phyloP scores from a whole-genome alignment of 2,797 vertebrate species.

The Bradypodion ventrale region DNA sequence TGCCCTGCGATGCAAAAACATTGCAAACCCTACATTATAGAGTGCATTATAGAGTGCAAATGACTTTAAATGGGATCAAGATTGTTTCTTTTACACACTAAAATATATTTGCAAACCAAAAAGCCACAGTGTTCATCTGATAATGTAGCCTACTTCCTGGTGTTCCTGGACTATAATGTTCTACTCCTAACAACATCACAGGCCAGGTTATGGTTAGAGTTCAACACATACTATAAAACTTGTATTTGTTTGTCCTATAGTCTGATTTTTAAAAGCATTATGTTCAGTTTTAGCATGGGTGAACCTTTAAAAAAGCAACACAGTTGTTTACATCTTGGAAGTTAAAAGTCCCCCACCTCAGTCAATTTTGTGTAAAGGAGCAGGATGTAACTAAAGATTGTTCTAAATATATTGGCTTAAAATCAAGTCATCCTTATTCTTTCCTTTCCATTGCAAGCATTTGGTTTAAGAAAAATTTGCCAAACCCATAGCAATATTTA shows the following conservation, averaged over 20 bases:
- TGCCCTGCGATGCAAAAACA: too few relatives aligned
- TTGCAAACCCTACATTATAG: too few relatives aligned
- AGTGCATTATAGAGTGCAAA: conserved; percentile 8
- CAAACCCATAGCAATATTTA: conserved; percentile 39
- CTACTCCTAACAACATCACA: conserved; percentile 9
- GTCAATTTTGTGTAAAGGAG: background rate
- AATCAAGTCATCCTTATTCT: conserved; percentile 22
- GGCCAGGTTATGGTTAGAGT: background rate
- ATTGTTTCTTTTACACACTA: background rate
- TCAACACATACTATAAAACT: background rate
- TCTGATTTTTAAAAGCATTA: background rate
- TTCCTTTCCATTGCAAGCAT: conserved; percentile 14
- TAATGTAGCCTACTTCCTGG: conserved; percentile 13
- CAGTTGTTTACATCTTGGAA: background rate
- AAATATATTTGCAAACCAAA: conserved; percentile 16
- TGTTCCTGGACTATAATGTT: conserved; percentile 15
- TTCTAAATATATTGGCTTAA: background rate
- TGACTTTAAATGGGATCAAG: conserved; percentile 4
- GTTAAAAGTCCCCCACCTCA: background rate
- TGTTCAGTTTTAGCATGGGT: background rate
- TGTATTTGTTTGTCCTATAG: conserved; percentile 8
- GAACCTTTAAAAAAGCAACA: conserved; percentile 13
- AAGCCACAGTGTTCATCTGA: background rate
- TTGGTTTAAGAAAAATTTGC: conserved; percentile 23
- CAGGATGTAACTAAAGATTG: conserved; percentile 6